Evolutionary conservation across 2,888 invertebrate genomes (phyloP), one percentile per base, ranked within the genome.

Genomic region (Tinea pellionella): DNA sequence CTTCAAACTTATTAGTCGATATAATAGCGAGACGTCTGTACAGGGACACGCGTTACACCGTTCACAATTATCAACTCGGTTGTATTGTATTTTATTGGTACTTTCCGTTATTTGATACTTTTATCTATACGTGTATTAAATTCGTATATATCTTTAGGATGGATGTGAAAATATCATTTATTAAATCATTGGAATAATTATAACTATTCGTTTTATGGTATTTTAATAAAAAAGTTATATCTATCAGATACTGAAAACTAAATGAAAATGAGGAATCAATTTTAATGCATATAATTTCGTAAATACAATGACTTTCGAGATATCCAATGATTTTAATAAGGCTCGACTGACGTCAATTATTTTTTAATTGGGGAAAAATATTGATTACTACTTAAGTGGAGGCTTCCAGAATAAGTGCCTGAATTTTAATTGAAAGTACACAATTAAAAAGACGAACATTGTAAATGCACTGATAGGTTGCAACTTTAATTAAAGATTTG

Each of bases 1-100:
- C 69, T 69, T 66, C 66, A 42, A 70, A 69, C 74, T 77, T 75
- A 77, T 77, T 77, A 77, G 72, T 65, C 63, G 66, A 63, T 63
- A 73, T 72, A 74, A 75, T 74, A 64, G 68, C 29, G 29, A 24
- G 24, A 42, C 16, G 30, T 58, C 55, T 58, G 24, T 15, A 32
- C 30, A 51, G 58, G 51, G 57, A 57, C 43, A 61, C 53, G 41
- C 9, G 41, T 15, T 47, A 47, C 47, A 15, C 4, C 47, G 12
- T 42, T 42, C n/a, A 42, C 42, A 42, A 42, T n/a, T 42, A 42
- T 13, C 42, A 42, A 42, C 6, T n/a, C 13, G 42, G 42, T 12
- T 30, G 4, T 15, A 47, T 15, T 1, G 8, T n/a, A 24, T 15
- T 47, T 55, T 60, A 56, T 60, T 47, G 47, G 6, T 47, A 15